Conservation (phyloP, 2,888 invertebrate species). For the Drosophila prostipennis region DNA sequence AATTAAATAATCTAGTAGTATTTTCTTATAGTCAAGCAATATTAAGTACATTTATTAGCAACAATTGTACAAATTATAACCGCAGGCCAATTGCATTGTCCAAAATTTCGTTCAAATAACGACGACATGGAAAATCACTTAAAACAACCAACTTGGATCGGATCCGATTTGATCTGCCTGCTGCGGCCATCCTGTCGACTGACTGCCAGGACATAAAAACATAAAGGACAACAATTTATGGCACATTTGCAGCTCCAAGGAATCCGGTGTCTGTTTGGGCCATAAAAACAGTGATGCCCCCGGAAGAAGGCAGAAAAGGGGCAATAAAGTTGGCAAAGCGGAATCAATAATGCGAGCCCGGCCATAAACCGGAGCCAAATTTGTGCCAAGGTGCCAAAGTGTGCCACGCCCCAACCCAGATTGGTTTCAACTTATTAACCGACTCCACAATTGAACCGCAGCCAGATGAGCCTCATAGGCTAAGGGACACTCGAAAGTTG, state of each 20-base stretch:
- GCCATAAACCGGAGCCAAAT: slow-evolving; percentile 63
- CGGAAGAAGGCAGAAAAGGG: slow-evolving; percentile 10
- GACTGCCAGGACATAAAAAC: slow-evolving; percentile 55
- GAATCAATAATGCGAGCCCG: slow-evolving; percentile 27
- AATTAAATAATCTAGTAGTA: too few species aligned
- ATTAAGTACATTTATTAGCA: too few species aligned
- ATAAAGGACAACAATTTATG: slow-evolving; percentile 74
- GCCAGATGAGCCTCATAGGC: neutral
- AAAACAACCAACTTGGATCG: slow-evolving; percentile 46
- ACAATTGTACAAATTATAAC: too few species aligned
- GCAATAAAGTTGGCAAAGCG: slow-evolving; percentile 33
- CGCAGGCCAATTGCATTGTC: too few species aligned
- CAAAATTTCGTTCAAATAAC: neutral
- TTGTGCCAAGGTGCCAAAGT: slow-evolving; percentile 52
- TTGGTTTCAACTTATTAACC: slow-evolving; percentile 65
- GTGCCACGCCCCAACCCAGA: slow-evolving; percentile 42
- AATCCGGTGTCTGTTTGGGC: slow-evolving; percentile 59
- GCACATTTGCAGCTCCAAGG: slow-evolving; percentile 67
- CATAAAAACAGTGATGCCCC: slow-evolving; percentile 55
- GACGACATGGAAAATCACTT: slow-evolving; percentile 26
- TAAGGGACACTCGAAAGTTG: slow-evolving; percentile 39
- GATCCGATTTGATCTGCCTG: slow-evolving; percentile 58
- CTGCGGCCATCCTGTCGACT: slow-evolving; percentile 40
- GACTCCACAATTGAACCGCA: neutral
- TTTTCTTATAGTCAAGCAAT: too few species aligned